Percentiles rank a stretch among this genome's conserved stretches.
Conservation (phyloP, 2,888 invertebrate genomes). For the Callosobruchus maculatus region DNA sequence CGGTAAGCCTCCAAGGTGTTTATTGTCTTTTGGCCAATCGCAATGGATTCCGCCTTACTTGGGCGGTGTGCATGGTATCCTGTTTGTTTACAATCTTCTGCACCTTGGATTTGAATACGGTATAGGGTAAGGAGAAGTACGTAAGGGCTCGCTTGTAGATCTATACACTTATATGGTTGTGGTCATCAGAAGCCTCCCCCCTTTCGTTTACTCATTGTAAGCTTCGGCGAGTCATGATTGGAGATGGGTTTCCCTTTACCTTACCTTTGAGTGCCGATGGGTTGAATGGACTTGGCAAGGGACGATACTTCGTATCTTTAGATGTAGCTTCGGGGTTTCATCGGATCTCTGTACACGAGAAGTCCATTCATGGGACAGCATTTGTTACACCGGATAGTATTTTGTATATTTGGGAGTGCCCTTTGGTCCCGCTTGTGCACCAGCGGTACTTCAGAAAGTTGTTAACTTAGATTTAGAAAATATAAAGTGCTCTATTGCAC, state of each 20-base stretch:
- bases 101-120: no score
- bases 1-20: no score
- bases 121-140: no score
- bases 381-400: conserved; percentile 13
- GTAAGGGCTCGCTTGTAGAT: no score
- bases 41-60: no score
- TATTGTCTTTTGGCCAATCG: no score
- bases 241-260: conserved; percentile 36
- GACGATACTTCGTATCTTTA: conserved; percentile 31
- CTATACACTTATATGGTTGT: no score
- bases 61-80: no score
- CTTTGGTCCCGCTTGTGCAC: conserved; percentile 12
- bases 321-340: conserved; percentile 36
- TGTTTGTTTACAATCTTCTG: no score
- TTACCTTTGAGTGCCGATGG: conserved; percentile 34
- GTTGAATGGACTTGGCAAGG: conserved; percentile 28
- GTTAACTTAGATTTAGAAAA: conserved; percentile 9
- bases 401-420: conserved; percentile 13
- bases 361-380: conserved; percentile 8
- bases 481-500: conserved; percentile 8
- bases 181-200: no score
- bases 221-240: conserved; percentile 29
- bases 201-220: no score
- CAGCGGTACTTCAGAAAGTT: conserved; percentile 9
- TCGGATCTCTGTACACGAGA: conserved; percentile 33